Conservation (phyloP, 1,140 invertebrate genomes). For the Brachionus plicatilis region DNA sequence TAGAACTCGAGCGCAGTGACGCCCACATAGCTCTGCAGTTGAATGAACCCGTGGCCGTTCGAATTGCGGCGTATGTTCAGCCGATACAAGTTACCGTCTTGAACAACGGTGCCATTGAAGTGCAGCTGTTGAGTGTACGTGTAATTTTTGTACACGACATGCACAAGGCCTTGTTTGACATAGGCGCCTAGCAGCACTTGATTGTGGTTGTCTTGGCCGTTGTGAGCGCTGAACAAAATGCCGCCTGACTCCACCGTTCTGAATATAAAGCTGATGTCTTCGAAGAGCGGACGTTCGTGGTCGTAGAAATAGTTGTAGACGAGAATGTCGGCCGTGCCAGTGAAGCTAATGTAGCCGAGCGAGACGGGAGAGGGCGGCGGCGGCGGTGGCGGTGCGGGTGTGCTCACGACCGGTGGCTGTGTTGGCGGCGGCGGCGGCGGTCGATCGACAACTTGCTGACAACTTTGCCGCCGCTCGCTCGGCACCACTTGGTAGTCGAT, state of each 20-base stretch:
- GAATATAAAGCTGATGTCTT: conserved; percentile 34
- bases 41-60: conserved; percentile 15
- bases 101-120: neutral
- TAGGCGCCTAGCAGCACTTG: conserved; percentile 16
- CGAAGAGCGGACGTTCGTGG: conserved; percentile 14
- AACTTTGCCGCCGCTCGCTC: conserved; percentile 13
- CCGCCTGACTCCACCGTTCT: conserved; percentile 2
- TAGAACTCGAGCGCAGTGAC: conserved; percentile 7
- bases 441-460: neutral
- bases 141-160: conserved; percentile 24
- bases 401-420: neutral
- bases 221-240: conserved; percentile 32
- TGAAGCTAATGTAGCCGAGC: conserved; percentile 12
- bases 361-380: neutral
- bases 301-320: conserved; percentile 34
- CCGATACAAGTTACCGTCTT: conserved; percentile 25
- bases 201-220: conserved; percentile 8
- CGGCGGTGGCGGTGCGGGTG: neutral
- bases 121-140: conserved; percentile 5
- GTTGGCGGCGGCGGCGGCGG: neutral
- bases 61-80: conserved; percentile 26
- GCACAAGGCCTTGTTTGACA: conserved; percentile 7
- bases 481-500: conserved; percentile 37
- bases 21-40: conserved; percentile 18
- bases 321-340: neutral